phyloP scores from a whole-genome alignment of 1,140 invertebrate genomes.

The Penaeus vannamei region DNA sequence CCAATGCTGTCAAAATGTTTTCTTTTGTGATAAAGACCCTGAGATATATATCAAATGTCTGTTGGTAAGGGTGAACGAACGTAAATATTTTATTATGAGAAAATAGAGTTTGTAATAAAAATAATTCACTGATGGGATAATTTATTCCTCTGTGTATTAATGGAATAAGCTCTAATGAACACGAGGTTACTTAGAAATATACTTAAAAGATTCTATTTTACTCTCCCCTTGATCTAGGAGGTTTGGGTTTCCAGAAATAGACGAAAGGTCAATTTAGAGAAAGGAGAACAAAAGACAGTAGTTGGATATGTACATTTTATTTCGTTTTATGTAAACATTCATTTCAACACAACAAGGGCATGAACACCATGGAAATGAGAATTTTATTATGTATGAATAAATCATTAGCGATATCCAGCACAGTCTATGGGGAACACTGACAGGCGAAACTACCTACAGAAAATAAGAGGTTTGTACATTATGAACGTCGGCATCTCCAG shows the following conservation, averaged over 20 bases:
- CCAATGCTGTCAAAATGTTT: too few relatives aligned
- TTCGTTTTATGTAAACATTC: slow-evolving; percentile 58
- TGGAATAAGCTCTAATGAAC: too few relatives aligned
- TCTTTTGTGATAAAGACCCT: too few relatives aligned
- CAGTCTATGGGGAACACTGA: slow-evolving; percentile 23
- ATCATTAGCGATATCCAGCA: slow-evolving; percentile 7
- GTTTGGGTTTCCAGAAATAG: background rate
- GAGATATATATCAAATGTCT: too few relatives aligned
- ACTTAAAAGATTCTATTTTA: too few relatives aligned
- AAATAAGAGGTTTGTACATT: slow-evolving; percentile 40
- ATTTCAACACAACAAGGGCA: slow-evolving; percentile 53
- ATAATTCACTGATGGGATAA: too few relatives aligned
- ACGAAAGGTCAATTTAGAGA: background rate
- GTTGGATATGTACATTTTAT: slow-evolving; percentile 60
- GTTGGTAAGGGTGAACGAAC: too few relatives aligned
- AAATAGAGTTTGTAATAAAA: too few relatives aligned
- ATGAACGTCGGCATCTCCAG: background rate
- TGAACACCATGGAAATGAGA: slow-evolving; percentile 40
- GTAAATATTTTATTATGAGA: too few relatives aligned
- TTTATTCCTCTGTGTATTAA: too few relatives aligned
- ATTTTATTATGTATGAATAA: slow-evolving; percentile 10
- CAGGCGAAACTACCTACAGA: slow-evolving; percentile 5
- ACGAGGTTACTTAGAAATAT: too few relatives aligned
- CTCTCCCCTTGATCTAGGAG: too few relatives aligned
- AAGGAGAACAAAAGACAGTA: background rate